Conservation (phyloP, 2,888 invertebrate species). For the Fragum whitleyi region DNA sequence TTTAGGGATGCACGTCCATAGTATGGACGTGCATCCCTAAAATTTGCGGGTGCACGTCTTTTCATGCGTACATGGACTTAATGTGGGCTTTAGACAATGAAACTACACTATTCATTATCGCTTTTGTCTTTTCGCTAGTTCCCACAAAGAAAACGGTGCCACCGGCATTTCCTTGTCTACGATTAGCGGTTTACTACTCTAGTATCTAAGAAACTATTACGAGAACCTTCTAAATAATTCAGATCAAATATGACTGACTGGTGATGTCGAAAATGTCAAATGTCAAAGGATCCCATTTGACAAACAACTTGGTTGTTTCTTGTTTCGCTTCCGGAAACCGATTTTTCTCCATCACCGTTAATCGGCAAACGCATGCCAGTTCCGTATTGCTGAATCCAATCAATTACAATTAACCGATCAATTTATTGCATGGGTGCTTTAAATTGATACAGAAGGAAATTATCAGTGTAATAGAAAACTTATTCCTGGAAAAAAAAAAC, state of each 20-base stretch:
- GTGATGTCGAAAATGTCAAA: conserved; percentile 4
- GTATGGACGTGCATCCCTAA: too few species aligned
- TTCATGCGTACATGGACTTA: too few species aligned
- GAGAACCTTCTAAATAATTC: not conserved
- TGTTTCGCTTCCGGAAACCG: not conserved
- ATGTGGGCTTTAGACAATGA: too few species aligned
- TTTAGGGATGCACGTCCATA: too few species aligned
- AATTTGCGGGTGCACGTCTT: too few species aligned
- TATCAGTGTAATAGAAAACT: not conserved
- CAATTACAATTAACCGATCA: not conserved
- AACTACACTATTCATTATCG: too few species aligned
- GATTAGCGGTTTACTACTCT: too few species aligned
- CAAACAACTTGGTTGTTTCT: not conserved
- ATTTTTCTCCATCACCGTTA: not conserved
- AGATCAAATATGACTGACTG: conserved; percentile 1
- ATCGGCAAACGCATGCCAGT: not conserved
- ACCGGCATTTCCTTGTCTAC: too few species aligned
- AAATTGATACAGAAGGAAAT: not conserved
- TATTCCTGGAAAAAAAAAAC: not conserved
- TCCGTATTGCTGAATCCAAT: not conserved
- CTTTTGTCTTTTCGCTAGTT: too few species aligned
- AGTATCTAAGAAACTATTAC: not conserved
- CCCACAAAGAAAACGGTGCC: too few species aligned
- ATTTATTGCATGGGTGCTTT: not conserved
- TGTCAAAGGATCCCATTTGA: not conserved